Percentiles rank a stretch among this genome's conserved stretches.
phyloP scores from a whole-genome alignment of 1,140 invertebrate species.

The Uloborus diversus region DNA sequence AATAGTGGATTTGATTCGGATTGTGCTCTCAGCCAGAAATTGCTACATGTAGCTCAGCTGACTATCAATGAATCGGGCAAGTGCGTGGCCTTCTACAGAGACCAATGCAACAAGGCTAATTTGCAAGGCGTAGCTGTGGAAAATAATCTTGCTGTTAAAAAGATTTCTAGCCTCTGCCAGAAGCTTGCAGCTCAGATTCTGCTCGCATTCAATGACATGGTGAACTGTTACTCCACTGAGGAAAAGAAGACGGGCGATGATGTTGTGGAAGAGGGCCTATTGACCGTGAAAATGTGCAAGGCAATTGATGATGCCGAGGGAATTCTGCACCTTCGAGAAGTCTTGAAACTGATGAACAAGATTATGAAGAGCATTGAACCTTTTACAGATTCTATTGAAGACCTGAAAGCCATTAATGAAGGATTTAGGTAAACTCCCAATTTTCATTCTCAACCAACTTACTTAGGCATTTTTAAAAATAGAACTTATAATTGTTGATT shows the following conservation, averaged over 20 bases:
- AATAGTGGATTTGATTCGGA: too few species aligned
- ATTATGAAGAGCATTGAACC: background rate
- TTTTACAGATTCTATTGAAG: background rate
- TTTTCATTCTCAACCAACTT: too few species aligned
- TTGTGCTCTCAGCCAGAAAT: too few species aligned
- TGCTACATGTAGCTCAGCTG: too few species aligned
- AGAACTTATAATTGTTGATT: too few species aligned
- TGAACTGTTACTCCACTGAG: background rate
- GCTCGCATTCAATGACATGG: slow-evolving; percentile 15
- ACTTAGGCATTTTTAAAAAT: too few species aligned
- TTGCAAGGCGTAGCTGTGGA: too few species aligned
- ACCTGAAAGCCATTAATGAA: slow-evolving; percentile 8
- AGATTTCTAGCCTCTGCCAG: background rate
- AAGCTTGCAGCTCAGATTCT: slow-evolving; percentile 20
- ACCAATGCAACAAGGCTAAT: too few species aligned
- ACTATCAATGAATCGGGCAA: too few species aligned
- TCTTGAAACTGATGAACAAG: background rate
- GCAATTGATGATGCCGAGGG: slow-evolving; percentile 1
- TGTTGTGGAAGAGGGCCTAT: slow-evolving; percentile 10
- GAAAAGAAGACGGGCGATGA: background rate
- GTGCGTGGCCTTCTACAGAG: too few species aligned
- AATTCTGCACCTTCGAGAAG: background rate
- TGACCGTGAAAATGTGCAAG: slow-evolving; percentile 7
- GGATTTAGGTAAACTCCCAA: slow-evolving; percentile 32
- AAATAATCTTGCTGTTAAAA: too few species aligned